Evolutionary conservation across 1,140 invertebrate species (phyloP).

Genomic region (Oncopodura yosiiana): DNA sequence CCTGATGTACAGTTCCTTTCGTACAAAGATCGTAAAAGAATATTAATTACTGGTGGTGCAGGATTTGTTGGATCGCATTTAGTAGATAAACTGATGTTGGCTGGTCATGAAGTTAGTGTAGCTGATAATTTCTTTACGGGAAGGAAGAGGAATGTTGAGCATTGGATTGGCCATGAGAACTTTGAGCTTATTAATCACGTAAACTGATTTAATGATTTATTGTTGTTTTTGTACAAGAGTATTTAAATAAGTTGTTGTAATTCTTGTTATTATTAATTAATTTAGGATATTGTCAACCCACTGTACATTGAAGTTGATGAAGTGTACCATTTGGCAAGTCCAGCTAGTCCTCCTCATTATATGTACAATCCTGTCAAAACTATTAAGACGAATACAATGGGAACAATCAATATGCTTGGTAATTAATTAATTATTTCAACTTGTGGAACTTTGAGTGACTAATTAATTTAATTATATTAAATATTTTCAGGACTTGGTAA

Average conservation of each 20-base stretch:
- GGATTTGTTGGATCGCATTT: conserved; percentile 99
- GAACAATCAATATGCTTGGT: conserved; percentile 99
- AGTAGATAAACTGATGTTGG: conserved; percentile 87
- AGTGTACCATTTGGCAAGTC: conserved; percentile 97
- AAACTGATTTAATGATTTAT: too few species aligned
- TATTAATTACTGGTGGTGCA: conserved; percentile 92
- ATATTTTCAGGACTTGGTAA: conserved; percentile 65
- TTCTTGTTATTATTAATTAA: too few species aligned
- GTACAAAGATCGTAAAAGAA: conserved; percentile 80
- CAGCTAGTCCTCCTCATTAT: conserved; percentile 97
- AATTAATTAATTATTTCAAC: conserved; percentile 36
- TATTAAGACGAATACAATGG: conserved; percentile 97
- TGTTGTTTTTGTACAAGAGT: too few species aligned
- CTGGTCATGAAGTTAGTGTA: conserved; percentile 96
- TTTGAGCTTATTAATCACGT: conserved; percentile 98
- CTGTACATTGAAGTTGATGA: conserved; percentile 97
- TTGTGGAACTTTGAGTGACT: not conserved
- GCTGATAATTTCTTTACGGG: conserved; percentile 98
- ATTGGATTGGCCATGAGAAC: conserved; percentile 98
- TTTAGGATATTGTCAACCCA: conserved; percentile 98
- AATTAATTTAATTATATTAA: conserved; percentile 7
- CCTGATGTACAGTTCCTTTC: conserved; percentile 82
- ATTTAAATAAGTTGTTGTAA: too few species aligned
- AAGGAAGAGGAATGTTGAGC: conserved; percentile 90
- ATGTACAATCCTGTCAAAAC: conserved; percentile 99